phyloP scores from a whole-genome alignment of 2,888 invertebrate genomes.

The Pseudolycoriella hygida region DNA sequence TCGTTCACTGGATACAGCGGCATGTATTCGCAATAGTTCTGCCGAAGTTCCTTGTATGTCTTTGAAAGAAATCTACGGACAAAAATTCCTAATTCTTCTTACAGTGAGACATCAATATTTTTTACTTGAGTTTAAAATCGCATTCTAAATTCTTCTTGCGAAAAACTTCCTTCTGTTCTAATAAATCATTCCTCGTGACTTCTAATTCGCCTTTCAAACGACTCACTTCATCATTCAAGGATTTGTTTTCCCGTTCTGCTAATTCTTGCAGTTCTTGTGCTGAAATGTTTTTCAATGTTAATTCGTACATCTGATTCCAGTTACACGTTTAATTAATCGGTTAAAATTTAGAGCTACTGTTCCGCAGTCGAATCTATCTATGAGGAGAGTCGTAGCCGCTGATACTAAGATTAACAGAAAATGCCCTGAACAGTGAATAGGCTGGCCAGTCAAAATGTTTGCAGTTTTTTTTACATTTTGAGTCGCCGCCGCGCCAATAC shows the following conservation, averaged over 20 bases:
- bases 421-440: no score
- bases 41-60: conserved; percentile 18
- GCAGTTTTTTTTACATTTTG: no score
- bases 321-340: not conserved
- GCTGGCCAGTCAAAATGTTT: no score
- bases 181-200: not conserved
- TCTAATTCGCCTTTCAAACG: not conserved
- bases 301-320: not conserved
- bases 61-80: conserved; percentile 20
- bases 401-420: no score
- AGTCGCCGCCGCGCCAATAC: no score
- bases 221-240: no score
- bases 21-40: conserved; percentile 27
- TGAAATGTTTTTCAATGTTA: not conserved
- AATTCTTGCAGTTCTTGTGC: no score
- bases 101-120: not conserved
- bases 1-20: conserved; percentile 25
- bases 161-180: conserved; percentile 2
- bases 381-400: no score
- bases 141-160: conserved; percentile 17
- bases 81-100: not conserved
- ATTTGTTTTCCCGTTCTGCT: no score
- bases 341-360: no score
- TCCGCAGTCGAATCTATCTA: no score
- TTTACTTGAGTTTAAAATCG: conserved; percentile 21